These are phyloP conservation scores for Melanogrammus aeglefinus DNA, from an alignment of 2,797 vertebrate species.

Conservation along the genomic window DNA sequence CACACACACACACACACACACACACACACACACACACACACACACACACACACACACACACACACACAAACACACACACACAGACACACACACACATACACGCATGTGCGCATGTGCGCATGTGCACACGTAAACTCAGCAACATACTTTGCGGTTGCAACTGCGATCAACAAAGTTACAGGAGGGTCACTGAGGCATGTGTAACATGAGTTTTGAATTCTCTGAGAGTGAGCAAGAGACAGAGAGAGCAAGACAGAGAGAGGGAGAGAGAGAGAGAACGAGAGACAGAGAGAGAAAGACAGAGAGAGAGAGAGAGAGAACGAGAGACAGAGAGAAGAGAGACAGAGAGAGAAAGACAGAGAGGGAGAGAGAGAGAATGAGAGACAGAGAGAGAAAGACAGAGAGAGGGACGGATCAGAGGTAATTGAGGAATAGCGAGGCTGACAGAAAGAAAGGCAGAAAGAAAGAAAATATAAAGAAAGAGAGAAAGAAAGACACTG, in stretches of 20 bases:
- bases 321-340: not conserved
- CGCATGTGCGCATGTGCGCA: conserved; percentile 20
- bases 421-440: conserved; percentile 12
- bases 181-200: conserved; percentile 71
- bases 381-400: conserved; percentile 47
- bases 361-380: too few relatives aligned
- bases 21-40: conserved; percentile 18
- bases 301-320: conserved; percentile 56
- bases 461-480: conserved; percentile 18
- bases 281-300: not conserved
- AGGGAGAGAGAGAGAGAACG: not conserved
- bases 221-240: too few relatives aligned
- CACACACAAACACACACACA: conserved; percentile 17
- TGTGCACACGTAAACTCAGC: conserved; percentile 42
- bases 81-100: conserved; percentile 26
- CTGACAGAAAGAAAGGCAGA: conserved; percentile 21
- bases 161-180: conserved; percentile 65
- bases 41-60: conserved; percentile 17
- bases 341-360: too few relatives aligned
- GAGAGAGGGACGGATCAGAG: conserved; percentile 44
- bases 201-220: conserved; percentile 66
- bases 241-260: not conserved
- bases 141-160: conserved; percentile 61
- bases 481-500: conserved; percentile 35
- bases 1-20: conserved; percentile 18